Conservation (phyloP, 2,797 vertebrate genomes). For the Lithobates pipiens region DNA sequence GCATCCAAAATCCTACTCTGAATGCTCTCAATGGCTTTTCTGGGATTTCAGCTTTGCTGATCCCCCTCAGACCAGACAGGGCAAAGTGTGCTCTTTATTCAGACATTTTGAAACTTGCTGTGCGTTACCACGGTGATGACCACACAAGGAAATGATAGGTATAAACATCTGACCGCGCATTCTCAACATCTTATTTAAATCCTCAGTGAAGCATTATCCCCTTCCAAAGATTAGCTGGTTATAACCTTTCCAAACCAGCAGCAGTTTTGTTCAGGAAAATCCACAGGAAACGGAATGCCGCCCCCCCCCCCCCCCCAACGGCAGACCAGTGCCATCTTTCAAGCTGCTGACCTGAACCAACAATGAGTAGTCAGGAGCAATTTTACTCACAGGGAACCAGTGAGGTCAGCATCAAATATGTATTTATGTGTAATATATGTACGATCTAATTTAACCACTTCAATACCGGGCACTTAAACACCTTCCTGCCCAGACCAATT, state of each 20-base stretch:
- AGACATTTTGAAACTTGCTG: neutral
- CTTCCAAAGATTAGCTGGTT: neutral
- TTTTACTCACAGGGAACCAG: no score
- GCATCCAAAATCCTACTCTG: neutral
- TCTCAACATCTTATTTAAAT: conserved; percentile 4
- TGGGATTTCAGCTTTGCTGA: neutral
- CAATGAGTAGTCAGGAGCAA: neutral
- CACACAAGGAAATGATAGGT: neutral
- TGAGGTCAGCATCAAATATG: no score
- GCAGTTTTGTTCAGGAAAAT: neutral
- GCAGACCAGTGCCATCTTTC: no score
- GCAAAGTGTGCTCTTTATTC: neutral
- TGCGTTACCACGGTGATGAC: neutral
- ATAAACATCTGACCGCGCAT: neutral
- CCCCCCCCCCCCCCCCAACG: no score
- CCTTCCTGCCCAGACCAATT: no score
- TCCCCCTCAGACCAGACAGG: neutral
- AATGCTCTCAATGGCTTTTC: neutral
- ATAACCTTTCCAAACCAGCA: neutral
- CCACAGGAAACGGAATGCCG: no score
- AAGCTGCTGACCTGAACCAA: neutral
- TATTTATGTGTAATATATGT: no score
- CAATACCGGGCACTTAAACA: no score
- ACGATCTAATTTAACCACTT: no score
- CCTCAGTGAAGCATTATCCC: neutral